Evolutionary conservation across 2,888 invertebrate species (phyloP).

Genomic region (Ischnura elegans): DNA sequence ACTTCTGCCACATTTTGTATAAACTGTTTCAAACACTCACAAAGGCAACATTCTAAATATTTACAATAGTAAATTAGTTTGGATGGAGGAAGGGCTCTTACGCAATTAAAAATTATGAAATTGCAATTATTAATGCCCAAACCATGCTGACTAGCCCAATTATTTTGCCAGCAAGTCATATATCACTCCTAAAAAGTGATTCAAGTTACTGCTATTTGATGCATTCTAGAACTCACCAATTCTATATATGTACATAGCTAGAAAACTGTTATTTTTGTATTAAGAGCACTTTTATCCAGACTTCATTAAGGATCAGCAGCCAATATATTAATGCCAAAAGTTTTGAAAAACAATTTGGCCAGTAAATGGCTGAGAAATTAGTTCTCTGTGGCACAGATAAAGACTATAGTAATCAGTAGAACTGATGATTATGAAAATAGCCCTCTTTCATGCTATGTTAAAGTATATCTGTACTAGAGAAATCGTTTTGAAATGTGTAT

Average conservation of each 20-base stretch:
- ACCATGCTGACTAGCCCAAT: not conserved
- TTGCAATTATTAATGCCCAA: not conserved
- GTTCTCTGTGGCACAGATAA: not conserved
- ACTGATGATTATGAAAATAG: not conserved
- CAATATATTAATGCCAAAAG: not conserved
- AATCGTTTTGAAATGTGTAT: not conserved
- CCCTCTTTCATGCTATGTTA: not conserved
- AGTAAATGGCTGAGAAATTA: not conserved
- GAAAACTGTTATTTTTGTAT: not conserved
- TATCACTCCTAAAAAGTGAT: not conserved
- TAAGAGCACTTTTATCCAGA: constrained; percentile 62
- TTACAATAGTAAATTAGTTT: not conserved
- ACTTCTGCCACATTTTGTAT: not conserved
- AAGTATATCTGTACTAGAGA: not conserved
- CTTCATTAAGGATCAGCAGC: not conserved
- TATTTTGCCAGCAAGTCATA: not conserved
- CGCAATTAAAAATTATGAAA: not conserved
- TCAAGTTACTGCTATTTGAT: not conserved
- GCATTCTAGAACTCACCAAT: not conserved
- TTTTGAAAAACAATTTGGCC: not conserved
- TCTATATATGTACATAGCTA: not conserved
- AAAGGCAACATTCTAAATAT: not conserved
- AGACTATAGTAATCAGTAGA: not conserved
- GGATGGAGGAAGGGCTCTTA: not conserved
- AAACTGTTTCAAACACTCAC: not conserved